These are phyloP conservation scores for Sebastes miniatus DNA, from an alignment of 2,797 vertebrate genomes.

Conservation along the genomic window DNA sequence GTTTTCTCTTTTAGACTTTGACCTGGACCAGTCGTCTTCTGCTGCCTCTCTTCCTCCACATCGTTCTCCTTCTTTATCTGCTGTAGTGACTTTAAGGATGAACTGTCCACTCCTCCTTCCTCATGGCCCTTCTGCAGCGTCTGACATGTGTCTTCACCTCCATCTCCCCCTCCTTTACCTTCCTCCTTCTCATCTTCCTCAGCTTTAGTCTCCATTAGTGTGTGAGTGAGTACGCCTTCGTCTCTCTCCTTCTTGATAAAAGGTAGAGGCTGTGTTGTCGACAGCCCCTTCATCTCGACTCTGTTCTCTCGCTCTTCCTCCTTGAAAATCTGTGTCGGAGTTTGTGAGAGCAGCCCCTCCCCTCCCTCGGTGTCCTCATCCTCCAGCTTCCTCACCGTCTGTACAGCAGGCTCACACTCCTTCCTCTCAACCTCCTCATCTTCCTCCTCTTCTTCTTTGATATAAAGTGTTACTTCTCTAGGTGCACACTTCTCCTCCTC, in stretches of 20 bases:
- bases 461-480: slow-evolving; percentile 6
- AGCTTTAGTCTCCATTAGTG: slow-evolving; percentile 35
- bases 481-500: slow-evolving; percentile 29
- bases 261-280: slow-evolving; percentile 5
- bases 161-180: slow-evolving; percentile 1
- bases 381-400: slow-evolving; percentile 39
- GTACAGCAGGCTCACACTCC: slow-evolving; percentile 25
- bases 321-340: slow-evolving; percentile 40
- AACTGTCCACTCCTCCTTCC: slow-evolving; percentile 28
- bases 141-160: slow-evolving; percentile 17
- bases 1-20: slow-evolving; percentile 67
- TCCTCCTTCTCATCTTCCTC: slow-evolving; percentile 47
- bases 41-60: slow-evolving; percentile 63
- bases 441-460: slow-evolving; percentile 64
- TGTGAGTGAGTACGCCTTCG: slow-evolving; percentile 35
- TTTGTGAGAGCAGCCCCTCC: slow-evolving; percentile 22
- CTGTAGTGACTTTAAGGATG: slow-evolving; percentile 52
- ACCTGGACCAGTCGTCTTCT: slow-evolving; percentile 31
- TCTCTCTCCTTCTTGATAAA: slow-evolving; percentile 54
- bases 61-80: slow-evolving; percentile 62
- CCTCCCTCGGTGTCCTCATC: slow-evolving; percentile 28
- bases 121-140: slow-evolving; percentile 28
- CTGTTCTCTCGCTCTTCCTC: slow-evolving; percentile 57
- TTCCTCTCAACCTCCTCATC: slow-evolving; percentile 29
- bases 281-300: slow-evolving; percentile 35